Percentiles rank a stretch among this genome's conserved stretches.
These are phyloP conservation scores for Channa striata DNA, from an alignment of 2,797 vertebrate genomes.

Conservation along the genomic window DNA sequence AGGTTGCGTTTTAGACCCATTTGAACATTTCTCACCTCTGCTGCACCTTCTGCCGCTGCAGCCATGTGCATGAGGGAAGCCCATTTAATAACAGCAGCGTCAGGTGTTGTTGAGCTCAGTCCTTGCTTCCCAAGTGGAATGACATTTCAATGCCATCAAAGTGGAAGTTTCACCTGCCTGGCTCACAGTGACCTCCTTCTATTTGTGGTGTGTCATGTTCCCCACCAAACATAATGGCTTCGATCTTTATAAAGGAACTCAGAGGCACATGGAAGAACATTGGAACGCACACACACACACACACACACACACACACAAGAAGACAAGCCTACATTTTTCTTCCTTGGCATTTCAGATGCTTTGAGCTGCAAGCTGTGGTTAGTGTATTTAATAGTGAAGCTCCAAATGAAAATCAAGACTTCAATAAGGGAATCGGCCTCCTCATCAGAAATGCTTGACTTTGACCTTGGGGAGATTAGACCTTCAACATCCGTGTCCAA, in stretches of 20 bases:
- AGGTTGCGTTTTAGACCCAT: slow-evolving; percentile 27
- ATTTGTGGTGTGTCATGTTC: slow-evolving; percentile 54
- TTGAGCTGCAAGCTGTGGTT: slow-evolving; percentile 27
- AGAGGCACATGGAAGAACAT: slow-evolving; percentile 1
- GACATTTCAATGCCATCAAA: slow-evolving; percentile 68
- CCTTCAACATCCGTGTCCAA: slow-evolving; percentile 51
- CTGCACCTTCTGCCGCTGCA: neutral
- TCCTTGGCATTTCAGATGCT: slow-evolving; percentile 38
- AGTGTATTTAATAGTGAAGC: slow-evolving; percentile 45
- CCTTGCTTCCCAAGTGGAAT: slow-evolving; percentile 36
- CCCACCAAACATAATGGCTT: slow-evolving; percentile 42
- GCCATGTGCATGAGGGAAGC: slow-evolving; percentile 10
- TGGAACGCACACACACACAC: neutral
- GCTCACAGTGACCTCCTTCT: slow-evolving; percentile 40
- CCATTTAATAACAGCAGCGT: slow-evolving; percentile 32
- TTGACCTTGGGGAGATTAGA: slow-evolving; percentile 67
- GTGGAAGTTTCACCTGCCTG: slow-evolving; percentile 35
- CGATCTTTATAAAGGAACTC: slow-evolving; percentile 43
- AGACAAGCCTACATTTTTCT: slow-evolving; percentile 16
- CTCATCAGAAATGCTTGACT: slow-evolving; percentile 45
- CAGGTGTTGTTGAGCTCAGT: slow-evolving; percentile 15
- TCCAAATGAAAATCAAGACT: slow-evolving; percentile 56
- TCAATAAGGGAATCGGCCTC: slow-evolving; percentile 31
- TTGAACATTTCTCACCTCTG: slow-evolving; percentile 41
- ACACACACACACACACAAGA: slow-evolving; percentile 6